Conservation (phyloP, 2,797 vertebrate genomes). For the Takifugu ocellatus region DNA sequence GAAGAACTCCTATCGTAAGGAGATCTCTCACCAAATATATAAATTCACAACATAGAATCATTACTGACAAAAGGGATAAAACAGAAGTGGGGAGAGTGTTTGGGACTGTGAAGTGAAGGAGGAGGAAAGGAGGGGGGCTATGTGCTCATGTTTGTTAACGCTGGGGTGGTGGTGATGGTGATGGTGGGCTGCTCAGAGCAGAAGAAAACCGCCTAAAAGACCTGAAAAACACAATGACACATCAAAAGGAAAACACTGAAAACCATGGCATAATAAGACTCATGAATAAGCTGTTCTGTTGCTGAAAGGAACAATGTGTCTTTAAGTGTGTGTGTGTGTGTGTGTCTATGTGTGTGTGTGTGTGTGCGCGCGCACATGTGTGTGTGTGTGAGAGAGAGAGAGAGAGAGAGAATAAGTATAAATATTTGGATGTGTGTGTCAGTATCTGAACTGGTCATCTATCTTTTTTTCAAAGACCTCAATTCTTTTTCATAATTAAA, state of each 20-base stretch:
- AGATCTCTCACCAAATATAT: slow-evolving; percentile 34
- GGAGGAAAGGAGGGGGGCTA: background rate
- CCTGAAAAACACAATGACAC: slow-evolving; percentile 62
- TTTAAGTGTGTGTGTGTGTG: slow-evolving; percentile 42
- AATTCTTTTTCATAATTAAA: slow-evolving; percentile 14
- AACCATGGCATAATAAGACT: slow-evolving; percentile 61
- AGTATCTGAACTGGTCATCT: slow-evolving; percentile 13
- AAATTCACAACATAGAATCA: slow-evolving; percentile 56
- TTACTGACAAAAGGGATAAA: slow-evolving; percentile 40
- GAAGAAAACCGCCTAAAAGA: slow-evolving; percentile 64
- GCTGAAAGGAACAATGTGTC: slow-evolving; percentile 53
- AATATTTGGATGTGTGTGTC: slow-evolving; percentile 24
- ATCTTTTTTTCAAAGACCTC: slow-evolving; percentile 10
- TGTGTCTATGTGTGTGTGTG: slow-evolving; percentile 40
- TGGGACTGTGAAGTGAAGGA: background rate
- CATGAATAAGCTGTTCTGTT: slow-evolving; percentile 57
- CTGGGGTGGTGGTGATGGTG: slow-evolving; percentile 12
- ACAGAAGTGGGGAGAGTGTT: slow-evolving; percentile 46
- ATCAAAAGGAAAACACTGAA: slow-evolving; percentile 70
- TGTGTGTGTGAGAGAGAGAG: slow-evolving; percentile 8
- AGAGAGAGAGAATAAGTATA: background rate
- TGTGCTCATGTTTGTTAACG: background rate
- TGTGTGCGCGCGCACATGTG: slow-evolving; percentile 16
- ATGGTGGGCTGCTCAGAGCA: slow-evolving; percentile 49
- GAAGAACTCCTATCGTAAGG: no score